These are phyloP conservation scores for Araneus ventricosus DNA, from an alignment of 1,140 invertebrate genomes.

Conservation along the genomic window DNA sequence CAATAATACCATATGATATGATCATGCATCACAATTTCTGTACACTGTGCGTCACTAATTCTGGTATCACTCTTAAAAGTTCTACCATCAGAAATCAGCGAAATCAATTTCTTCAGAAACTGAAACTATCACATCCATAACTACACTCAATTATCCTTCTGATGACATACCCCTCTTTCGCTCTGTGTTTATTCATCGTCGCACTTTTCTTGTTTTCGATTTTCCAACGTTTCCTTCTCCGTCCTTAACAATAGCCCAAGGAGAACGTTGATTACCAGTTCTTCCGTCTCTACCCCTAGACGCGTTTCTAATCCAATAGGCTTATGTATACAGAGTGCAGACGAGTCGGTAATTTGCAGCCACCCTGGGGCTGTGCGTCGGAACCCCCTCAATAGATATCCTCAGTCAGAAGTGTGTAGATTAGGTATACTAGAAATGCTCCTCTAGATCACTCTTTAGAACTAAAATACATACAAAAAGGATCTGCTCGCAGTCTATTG, in stretches of 20 bases:
- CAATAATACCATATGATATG: too few species aligned
- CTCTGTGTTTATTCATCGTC: neutral
- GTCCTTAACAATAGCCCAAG: constrained; percentile 20
- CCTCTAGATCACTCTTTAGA: neutral
- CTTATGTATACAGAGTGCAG: constrained; percentile 48
- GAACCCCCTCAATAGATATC: constrained; percentile 38
- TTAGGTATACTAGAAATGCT: neutral
- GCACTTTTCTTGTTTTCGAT: constrained; percentile 13
- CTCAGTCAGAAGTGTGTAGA: neutral
- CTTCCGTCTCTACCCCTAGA: constrained; percentile 4
- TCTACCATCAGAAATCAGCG: too few species aligned
- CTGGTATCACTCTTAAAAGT: too few species aligned
- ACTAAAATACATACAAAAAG: constrained; percentile 19
- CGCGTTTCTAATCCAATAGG: constrained; percentile 42
- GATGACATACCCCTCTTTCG: neutral
- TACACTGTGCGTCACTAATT: too few species aligned
- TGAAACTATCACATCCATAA: neutral
- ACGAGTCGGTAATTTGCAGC: constrained; percentile 46
- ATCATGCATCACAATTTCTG: too few species aligned
- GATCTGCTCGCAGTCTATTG: neutral
- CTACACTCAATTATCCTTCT: neutral
- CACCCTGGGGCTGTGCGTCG: constrained; percentile 22
- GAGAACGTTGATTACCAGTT: constrained; percentile 46
- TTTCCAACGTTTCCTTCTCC: neutral
- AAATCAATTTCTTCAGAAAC: too few species aligned